Evolutionary conservation across 1,140 invertebrate genomes (phyloP).

Genomic region (Aphidius gifuensis): DNA sequence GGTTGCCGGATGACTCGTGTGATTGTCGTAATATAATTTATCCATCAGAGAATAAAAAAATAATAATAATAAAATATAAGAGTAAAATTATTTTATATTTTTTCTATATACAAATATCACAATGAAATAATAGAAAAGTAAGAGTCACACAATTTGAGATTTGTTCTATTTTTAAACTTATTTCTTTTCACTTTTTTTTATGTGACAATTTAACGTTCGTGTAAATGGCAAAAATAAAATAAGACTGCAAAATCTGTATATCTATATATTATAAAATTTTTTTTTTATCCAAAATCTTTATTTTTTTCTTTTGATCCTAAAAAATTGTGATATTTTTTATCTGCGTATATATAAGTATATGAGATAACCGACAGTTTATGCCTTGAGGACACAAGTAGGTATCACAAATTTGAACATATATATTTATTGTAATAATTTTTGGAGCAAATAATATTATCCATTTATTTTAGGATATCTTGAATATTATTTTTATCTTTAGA

Average conservation of each 20-base stretch:
- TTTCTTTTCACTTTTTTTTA: neutral
- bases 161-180: too few species aligned
- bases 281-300: neutral
- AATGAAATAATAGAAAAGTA: neutral
- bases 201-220: constrained; percentile 1
- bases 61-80: neutral
- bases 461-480: too few species aligned
- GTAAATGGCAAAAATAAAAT: neutral
- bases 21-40: too few species aligned
- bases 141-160: neutral
- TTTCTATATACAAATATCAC: neutral
- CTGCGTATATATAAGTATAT: neutral
- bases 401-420: too few species aligned
- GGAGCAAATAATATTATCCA: too few species aligned
- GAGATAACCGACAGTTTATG: too few species aligned
- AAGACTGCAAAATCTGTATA: neutral
- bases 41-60: neutral
- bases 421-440: too few species aligned
- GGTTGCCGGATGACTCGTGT: too few species aligned
- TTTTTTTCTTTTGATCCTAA: neutral
- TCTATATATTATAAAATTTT: neutral
- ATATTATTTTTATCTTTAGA: too few species aligned
- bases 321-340: neutral
- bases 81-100: neutral
- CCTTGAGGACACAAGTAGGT: too few species aligned